These are phyloP conservation scores for Julus scanicus DNA, from an alignment of 2,888 invertebrate genomes.

Conservation along the genomic window DNA sequence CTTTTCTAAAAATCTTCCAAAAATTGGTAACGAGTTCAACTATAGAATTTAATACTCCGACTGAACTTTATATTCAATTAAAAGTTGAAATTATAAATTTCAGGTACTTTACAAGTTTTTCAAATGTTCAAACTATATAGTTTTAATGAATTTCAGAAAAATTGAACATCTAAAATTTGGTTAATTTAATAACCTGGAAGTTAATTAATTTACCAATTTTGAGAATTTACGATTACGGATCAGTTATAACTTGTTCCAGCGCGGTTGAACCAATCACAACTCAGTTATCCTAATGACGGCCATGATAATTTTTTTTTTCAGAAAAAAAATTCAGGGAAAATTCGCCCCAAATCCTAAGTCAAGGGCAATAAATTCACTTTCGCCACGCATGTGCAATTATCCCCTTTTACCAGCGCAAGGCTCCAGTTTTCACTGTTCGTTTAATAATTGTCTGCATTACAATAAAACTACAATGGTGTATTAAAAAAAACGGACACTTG, in stretches of 20 bases:
- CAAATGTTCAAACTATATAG: no score
- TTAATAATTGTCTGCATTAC: slow-evolving; percentile 12
- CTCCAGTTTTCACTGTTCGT: background rate
- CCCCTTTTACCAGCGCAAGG: background rate
- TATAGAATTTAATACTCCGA: no score
- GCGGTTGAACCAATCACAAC: background rate
- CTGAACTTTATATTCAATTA: no score
- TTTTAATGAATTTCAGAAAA: no score
- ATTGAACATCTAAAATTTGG: no score
- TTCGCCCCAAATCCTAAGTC: slow-evolving; percentile 3
- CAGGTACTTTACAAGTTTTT: no score
- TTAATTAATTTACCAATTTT: no score
- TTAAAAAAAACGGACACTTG: background rate
- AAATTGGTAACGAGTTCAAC: no score
- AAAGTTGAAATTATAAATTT: no score
- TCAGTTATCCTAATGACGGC: background rate
- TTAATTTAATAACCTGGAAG: no score
- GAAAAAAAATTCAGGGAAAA: background rate
- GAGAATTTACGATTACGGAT: no score
- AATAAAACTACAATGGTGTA: slow-evolving; percentile 19
- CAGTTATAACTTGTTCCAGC: background rate
- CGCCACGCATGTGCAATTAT: slow-evolving; percentile 5
- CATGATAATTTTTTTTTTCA: background rate
- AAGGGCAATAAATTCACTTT: slow-evolving; percentile 16
- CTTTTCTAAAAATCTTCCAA: no score